Base-by-base conservation (phyloP, 2,888 invertebrate genomes). In the Himalopsyche kuldschensis region DNA sequence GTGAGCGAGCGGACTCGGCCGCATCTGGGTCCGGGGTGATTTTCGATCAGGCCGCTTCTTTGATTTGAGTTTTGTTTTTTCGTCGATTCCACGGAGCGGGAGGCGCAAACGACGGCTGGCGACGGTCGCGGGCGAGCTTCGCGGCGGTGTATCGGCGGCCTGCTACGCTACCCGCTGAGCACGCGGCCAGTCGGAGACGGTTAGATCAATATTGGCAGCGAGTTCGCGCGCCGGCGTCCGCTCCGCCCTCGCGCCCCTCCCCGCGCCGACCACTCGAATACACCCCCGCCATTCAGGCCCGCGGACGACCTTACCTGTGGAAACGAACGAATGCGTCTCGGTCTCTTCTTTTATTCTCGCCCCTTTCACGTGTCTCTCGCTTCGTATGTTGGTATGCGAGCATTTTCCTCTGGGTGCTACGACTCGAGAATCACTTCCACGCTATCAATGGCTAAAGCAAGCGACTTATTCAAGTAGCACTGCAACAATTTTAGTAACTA, bases 151-250 rank as follows among this genome's bases (percentile, higher is more conserved):
- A 55, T 20, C 69, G 80, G 80, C 77, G 77, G 81, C 77, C 35
- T 55, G 78, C 32, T 77, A 55, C 80, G 27, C 35, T 79, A 47
- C 75, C 75, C 79, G 69, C 46, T 46, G 63, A 76, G 75, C 82
- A 80, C 84, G 79, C 81, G 81, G 84, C 81, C 79, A 82, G 63
- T 82, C 75, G 78, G 78, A 69, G 27, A 82, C 78, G 84, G 47
- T 47, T 78, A 80, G 84, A 84, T 84, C 84, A 84, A 84, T 84
- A 84, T 82, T 82, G 84, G 84, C 82, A 76, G 79, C 47, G 75
- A 48, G 75, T 41, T 76, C 77, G 77, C 78, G 79, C 82, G 32
- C 48, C 69, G 35, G 20, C 69, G 32, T 35, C 55, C n/a, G 41
- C 41, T 15, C 69, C 46, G 35, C 47, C 81, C n/a, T 30, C 41